These are phyloP conservation scores for Tenthredo mesomela DNA, from an alignment of 2,888 invertebrate species.

Conservation along the genomic window DNA sequence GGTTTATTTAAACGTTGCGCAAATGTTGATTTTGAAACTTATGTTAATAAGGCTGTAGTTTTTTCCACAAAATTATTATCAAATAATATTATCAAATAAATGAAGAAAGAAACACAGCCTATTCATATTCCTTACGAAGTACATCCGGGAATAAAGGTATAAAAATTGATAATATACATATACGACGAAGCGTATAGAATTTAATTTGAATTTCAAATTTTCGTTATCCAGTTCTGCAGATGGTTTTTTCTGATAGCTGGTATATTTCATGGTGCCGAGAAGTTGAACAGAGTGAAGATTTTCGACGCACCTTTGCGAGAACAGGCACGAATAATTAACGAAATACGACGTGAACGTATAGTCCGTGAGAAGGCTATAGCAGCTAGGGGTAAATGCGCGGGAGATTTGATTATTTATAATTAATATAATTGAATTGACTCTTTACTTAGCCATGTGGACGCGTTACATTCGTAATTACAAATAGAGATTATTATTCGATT, in stretches of 20 bases:
- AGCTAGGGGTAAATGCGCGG: constrained; percentile 27
- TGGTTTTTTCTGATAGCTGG: constrained; percentile 40
- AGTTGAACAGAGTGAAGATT: constrained; percentile 4
- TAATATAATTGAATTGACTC: too few species aligned
- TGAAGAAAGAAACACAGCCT: not conserved
- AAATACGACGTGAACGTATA: not conserved
- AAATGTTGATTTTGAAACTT: not conserved
- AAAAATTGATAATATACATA: too few species aligned
- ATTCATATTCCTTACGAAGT: constrained; percentile 16
- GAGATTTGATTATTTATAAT: too few species aligned
- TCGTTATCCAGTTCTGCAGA: constrained; percentile 5
- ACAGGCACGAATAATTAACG: not conserved
- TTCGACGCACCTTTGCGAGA: constrained; percentile 19
- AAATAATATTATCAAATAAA: not conserved
- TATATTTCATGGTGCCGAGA: constrained; percentile 25
- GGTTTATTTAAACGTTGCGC: not conserved
- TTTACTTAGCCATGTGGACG: too few species aligned
- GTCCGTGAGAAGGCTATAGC: constrained; percentile 20
- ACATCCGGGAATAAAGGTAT: constrained; percentile 40
- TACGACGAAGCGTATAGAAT: too few species aligned
- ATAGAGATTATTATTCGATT: not conserved
- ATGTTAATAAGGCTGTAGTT: not conserved
- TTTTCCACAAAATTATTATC: not conserved
- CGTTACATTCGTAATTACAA: not conserved
- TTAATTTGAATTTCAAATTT: not conserved